These are phyloP conservation scores for Hafferia zeledoni DNA, from an alignment of 2,797 vertebrate genomes.

Conservation along the genomic window DNA sequence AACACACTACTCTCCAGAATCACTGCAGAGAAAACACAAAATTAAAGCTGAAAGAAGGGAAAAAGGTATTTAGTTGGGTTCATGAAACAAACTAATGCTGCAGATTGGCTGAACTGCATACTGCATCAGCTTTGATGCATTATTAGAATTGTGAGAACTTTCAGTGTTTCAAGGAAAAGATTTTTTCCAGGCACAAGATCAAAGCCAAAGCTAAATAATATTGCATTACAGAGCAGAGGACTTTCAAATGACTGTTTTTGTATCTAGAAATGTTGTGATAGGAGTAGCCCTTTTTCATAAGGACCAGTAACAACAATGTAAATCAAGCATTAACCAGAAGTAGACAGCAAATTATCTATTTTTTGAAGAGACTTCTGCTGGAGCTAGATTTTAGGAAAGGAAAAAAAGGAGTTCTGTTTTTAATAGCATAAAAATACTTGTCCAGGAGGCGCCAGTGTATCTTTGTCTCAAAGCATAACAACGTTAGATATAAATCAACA, in stretches of 20 bases:
- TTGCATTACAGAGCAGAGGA: conserved; percentile 50
- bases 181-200: conserved; percentile 69
- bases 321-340: conserved; percentile 62
- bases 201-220: conserved; percentile 68
- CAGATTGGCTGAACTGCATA: background rate
- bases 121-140: conserved; percentile 52
- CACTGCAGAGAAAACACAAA: background rate
- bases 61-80: background rate
- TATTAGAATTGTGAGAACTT: conserved; percentile 51
- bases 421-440: conserved; percentile 47
- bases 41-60: background rate
- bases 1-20: background rate
- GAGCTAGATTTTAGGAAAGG: conserved; percentile 2
- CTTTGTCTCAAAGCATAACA: conserved; percentile 63
- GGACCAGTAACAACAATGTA: conserved; percentile 49
- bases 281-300: conserved; percentile 49
- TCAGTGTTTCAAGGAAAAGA: conserved; percentile 69
- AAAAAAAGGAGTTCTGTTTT: conserved; percentile 52
- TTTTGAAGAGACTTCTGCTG: conserved; percentile 9
- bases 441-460: conserved; percentile 49
- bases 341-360: conserved; percentile 53
- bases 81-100: background rate
- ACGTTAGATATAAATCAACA: conserved; percentile 51
- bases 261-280: conserved; percentile 69
- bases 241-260: conserved; percentile 64